Conservation (phyloP, 2,888 invertebrate genomes). For the Drosophila atripex region DNA sequence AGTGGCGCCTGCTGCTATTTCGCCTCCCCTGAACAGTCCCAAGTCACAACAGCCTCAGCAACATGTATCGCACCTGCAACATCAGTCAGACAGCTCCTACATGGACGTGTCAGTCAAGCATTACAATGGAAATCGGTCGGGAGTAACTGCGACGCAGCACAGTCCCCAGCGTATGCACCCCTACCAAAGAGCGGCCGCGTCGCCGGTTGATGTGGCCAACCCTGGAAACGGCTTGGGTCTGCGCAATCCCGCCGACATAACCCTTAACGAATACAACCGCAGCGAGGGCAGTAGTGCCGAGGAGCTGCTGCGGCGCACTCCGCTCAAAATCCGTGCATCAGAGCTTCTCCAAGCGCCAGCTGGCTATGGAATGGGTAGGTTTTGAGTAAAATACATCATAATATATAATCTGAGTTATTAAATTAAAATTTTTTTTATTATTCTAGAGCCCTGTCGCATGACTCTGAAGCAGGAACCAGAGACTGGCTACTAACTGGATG, state of each 20-base stretch:
- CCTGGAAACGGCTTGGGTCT: conserved; percentile 48
- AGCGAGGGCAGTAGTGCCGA: conserved; percentile 75
- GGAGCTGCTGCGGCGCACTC: conserved; percentile 79
- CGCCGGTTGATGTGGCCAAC: conserved; percentile 52
- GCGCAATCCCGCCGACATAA: conserved; percentile 82
- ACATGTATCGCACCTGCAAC: conserved; percentile 19
- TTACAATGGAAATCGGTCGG: conserved; percentile 58
- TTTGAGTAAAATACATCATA: neutral
- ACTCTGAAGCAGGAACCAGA: conserved; percentile 84
- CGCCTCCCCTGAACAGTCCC: conserved; percentile 68
- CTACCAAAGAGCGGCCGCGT: conserved; percentile 65
- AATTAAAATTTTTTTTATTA: neutral
- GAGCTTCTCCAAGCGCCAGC: conserved; percentile 61
- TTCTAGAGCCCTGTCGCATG: conserved; percentile 81
- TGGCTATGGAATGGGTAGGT: conserved; percentile 72
- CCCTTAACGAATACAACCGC: conserved; percentile 83
- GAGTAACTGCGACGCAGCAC: conserved; percentile 56
- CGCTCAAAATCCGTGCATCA: conserved; percentile 79
- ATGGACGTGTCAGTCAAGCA: conserved; percentile 56
- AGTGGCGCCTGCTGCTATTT: conserved; percentile 48
- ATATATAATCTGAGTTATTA: neutral
- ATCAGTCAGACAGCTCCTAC: conserved; percentile 48
- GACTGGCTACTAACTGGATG: conserved; percentile 78
- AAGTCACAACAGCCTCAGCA: conserved; percentile 53
- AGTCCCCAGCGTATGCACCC: conserved; percentile 67